Conservation (phyloP, 2,113 vertebrate species). For the Sisor rabdophorus region DNA sequence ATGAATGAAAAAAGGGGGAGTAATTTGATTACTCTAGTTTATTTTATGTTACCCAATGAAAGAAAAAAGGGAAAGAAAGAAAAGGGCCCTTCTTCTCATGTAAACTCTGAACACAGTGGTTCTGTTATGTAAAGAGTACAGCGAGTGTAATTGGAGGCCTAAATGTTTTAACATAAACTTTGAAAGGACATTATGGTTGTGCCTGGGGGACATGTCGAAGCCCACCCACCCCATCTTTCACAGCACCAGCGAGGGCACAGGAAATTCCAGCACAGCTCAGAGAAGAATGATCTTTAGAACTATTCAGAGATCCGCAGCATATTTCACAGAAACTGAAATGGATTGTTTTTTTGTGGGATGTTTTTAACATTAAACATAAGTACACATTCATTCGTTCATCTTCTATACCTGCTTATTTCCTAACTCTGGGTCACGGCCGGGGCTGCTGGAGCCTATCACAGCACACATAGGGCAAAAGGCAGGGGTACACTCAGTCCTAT, state of each 20-base stretch:
- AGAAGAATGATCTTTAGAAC: conserved; percentile 29
- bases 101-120: conserved; percentile 11
- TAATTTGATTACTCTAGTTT: background rate
- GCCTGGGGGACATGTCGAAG: conserved; percentile 28
- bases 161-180: conserved; percentile 36
- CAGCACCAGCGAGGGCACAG: conserved; percentile 27
- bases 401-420: too few relatives aligned
- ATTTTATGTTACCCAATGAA: background rate
- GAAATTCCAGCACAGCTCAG: conserved; percentile 44
- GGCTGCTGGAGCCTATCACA: too few relatives aligned
- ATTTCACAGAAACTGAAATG: background rate
- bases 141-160: conserved; percentile 22
- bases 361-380: too few relatives aligned
- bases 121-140: background rate
- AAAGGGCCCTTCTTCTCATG: background rate
- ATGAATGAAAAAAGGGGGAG: background rate
- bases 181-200: conserved; percentile 36
- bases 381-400: too few relatives aligned
- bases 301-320: conserved; percentile 17
- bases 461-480: too few relatives aligned
- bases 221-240: conserved; percentile 37
- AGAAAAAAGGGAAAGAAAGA: conserved; percentile 15
- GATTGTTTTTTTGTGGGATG: too few relatives aligned
- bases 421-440: too few relatives aligned
- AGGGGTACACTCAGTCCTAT: too few relatives aligned